Base-by-base conservation (phyloP, 2,797 vertebrate genomes). In the Siniperca scherzeri region DNA sequence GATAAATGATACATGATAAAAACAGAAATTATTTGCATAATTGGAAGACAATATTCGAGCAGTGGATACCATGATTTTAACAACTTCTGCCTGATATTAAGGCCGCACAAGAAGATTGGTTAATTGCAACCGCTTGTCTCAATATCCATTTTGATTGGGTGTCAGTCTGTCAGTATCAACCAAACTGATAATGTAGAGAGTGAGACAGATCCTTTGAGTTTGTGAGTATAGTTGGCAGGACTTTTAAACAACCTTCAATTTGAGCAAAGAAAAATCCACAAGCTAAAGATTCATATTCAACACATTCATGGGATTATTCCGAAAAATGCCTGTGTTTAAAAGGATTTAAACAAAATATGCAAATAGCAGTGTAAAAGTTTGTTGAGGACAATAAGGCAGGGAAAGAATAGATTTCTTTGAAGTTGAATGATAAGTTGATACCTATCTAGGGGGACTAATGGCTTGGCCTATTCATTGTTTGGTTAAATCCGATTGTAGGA, bases 341-440 rank as follows among this genome's bases (percentile, higher is more conserved):
- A 33, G 27, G 30, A 36, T 59, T 77, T 33, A n/a, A 48, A 53
- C 13, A 33, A 44, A 46, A 55, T 30, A 30, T 36, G 70, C 42
- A 72, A 60, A 60, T 25, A 70, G 17, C 53, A 70, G n/a, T 19
- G n/a, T 62, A 16, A 53, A 74, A 14, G 10, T 55, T 42, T 44
- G 21, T 60, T 36, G n/a, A 50, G 19, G 56, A 75, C 19, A 22
- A 21, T 42, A 53, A 65, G 13, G 0, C n/a, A 27, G 19, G n/a
- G 2, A 19, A 64, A 46, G 27, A 57, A 57, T 2, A 56, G 25
- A 27, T 19, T 65, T 62, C 16, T 53, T 42, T 67, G 48, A 48
- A 60, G 25, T 19, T 66, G 50, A 12, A 33, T 44, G 27, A 46
- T 60, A 27, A 33, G 25, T 66, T 22, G 4, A 33, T 67, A 17